Percentiles rank a stretch among this genome's conserved stretches.
These are phyloP conservation scores for Punctoribates punctum DNA, from an alignment of 2,888 invertebrate species.

Conservation along the genomic window DNA sequence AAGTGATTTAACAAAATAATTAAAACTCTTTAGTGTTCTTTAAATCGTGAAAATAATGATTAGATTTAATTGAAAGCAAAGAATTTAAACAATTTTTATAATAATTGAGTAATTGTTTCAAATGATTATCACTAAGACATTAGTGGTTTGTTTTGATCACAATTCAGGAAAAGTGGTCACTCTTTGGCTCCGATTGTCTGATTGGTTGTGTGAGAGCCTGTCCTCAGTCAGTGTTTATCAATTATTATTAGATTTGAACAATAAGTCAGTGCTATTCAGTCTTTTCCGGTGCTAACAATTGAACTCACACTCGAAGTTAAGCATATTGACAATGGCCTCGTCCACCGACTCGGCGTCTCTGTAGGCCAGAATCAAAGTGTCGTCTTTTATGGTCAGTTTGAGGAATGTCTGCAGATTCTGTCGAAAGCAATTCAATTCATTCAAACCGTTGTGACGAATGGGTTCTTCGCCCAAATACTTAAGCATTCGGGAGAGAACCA, in stretches of 20 bases:
- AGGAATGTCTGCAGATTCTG: slow-evolving; percentile 39
- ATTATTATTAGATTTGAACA: not conserved
- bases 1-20: too few relatives aligned
- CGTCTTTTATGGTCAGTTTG: slow-evolving; percentile 34
- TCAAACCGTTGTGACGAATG: slow-evolving; percentile 4
- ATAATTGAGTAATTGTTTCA: too few relatives aligned
- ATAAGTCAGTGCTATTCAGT: not conserved
- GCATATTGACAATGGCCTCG: slow-evolving; percentile 38
- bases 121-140: too few relatives aligned
- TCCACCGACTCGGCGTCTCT: slow-evolving; percentile 33
- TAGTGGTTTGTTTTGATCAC: too few relatives aligned
- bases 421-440: slow-evolving; percentile 32
- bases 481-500: slow-evolving; percentile 34
- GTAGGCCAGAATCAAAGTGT: slow-evolving; percentile 37
- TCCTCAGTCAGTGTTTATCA: too few relatives aligned
- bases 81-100: too few relatives aligned
- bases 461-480: slow-evolving; percentile 38
- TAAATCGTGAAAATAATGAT: too few relatives aligned
- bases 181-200: too few relatives aligned
- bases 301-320: slow-evolving; percentile 28
- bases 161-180: too few relatives aligned
- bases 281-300: slow-evolving; percentile 56
- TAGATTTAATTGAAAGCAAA: too few relatives aligned
- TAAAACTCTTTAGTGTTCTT: too few relatives aligned
- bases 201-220: too few relatives aligned